These are phyloP conservation scores for Anadara kagoshimensis DNA, from an alignment of 1,140 invertebrate genomes.

Conservation along the genomic window DNA sequence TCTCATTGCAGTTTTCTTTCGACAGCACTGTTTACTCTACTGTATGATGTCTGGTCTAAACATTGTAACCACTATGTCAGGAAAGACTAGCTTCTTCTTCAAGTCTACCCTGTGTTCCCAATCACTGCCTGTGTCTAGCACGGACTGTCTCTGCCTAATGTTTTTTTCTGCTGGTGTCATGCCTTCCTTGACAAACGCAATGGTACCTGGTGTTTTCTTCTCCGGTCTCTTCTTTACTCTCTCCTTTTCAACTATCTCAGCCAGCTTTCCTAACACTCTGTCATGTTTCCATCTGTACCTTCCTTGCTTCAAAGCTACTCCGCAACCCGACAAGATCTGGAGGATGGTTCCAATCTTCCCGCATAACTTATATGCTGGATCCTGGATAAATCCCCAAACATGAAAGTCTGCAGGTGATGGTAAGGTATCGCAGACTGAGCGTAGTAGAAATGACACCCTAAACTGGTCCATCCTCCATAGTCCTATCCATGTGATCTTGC, in stretches of 20 bases:
- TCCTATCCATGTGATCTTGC: no score
- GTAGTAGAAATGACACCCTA: no score
- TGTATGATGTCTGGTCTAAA: conserved; percentile 1
- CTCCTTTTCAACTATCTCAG: not conserved
- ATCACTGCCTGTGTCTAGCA: not conserved
- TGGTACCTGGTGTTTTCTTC: conserved; percentile 1
- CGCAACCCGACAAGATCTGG: conserved; percentile 10
- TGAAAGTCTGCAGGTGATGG: no score
- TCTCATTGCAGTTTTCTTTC: conserved; percentile 9
- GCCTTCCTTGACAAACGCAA: not conserved
- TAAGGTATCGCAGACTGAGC: no score
- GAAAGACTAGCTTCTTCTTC: conserved; percentile 26
- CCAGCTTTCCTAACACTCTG: conserved; percentile 1
- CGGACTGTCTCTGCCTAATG: not conserved
- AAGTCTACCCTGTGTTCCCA: conserved; percentile 25
- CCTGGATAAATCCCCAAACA: conserved; percentile 7
- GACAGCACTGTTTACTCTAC: not conserved
- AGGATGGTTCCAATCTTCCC: conserved; percentile 16
- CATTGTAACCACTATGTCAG: conserved; percentile 7
- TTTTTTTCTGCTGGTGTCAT: not conserved
- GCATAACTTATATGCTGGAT: conserved; percentile 7
- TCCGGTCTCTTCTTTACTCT: no score
- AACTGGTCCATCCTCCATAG: no score
- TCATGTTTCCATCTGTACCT: conserved; percentile 27
- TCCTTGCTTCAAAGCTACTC: not conserved